phyloP scores from a whole-genome alignment of 2,888 invertebrate genomes.

The Tenthredo mesomela region DNA sequence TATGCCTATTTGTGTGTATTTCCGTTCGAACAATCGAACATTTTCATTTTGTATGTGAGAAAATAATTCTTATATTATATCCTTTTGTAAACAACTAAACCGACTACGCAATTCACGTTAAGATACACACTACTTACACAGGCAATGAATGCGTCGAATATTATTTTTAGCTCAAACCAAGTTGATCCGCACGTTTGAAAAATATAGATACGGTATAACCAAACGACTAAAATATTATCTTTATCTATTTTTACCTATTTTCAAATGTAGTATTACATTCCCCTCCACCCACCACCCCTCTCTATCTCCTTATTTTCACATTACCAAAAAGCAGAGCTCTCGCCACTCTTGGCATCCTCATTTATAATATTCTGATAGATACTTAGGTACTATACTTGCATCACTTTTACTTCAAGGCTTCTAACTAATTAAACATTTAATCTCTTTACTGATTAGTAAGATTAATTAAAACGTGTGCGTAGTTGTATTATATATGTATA shows the following conservation, averaged over 20 bases:
- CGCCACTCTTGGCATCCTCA: background rate
- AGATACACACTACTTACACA: background rate
- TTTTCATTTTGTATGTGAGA: background rate
- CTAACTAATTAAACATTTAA: background rate
- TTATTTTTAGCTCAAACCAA: conserved; percentile 35
- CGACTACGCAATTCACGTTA: conserved; percentile 6
- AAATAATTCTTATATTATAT: background rate
- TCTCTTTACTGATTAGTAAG: background rate
- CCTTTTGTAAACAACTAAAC: background rate
- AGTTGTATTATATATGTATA: no score
- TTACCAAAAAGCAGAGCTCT: background rate
- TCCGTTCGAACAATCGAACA: background rate
- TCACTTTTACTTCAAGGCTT: background rate
- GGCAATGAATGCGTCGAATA: background rate
- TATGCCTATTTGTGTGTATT: background rate
- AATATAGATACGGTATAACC: conserved; percentile 37
- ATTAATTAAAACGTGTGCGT: background rate
- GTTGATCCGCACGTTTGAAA: conserved; percentile 19
- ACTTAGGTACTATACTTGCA: background rate
- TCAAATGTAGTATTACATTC: background rate
- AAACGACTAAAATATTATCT: conserved; percentile 26
- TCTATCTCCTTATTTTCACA: conserved; percentile 21
- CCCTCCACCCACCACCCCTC: background rate
- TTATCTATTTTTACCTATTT: conserved; percentile 36
- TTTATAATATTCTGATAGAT: background rate